A percentile compares a stretch with the other conserved stretches of the same genome.
These are phyloP conservation scores for Tichodroma muraria DNA, from an alignment of 2,113 vertebrate genomes.

Conservation along the genomic window DNA sequence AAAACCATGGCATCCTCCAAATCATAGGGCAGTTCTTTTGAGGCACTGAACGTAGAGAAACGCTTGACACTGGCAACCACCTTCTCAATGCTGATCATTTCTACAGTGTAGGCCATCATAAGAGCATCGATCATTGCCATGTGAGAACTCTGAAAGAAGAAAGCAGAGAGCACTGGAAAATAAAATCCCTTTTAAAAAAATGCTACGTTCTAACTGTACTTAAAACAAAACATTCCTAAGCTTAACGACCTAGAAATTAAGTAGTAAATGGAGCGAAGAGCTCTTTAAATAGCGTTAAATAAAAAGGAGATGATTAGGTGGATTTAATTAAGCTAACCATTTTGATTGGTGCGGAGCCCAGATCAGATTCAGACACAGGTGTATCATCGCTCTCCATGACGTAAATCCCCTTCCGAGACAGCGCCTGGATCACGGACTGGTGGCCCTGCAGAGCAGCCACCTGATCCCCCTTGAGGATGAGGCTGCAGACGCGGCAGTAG, in stretches of 20 bases:
- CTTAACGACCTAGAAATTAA: conserved; percentile 12
- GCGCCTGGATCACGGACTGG: conserved; percentile 86
- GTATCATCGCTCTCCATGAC: conserved; percentile 87
- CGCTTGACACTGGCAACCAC: conserved; percentile 94
- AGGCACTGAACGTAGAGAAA: conserved; percentile 97
- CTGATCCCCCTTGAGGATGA: conserved; percentile 88
- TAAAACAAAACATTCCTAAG: background rate
- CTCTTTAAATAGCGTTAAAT: background rate
- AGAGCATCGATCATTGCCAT: conserved; percentile 97
- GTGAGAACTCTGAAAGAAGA: conserved; percentile 81
- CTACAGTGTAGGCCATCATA: conserved; percentile 98
- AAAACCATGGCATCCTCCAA: conserved; percentile 98
- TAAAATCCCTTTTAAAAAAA: background rate
- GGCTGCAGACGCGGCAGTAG: conserved; percentile 87
- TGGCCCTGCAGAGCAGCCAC: conserved; percentile 81
- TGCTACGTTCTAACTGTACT: background rate
- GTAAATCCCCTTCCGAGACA: conserved; percentile 88
- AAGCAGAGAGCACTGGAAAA: background rate
- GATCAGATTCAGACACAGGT: conserved; percentile 84
- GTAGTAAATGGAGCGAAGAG: too few species aligned
- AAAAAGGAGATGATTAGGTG: background rate
- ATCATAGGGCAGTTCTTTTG: conserved; percentile 96
- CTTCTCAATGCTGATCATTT: conserved; percentile 99
- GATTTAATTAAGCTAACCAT: conserved; percentile 81
- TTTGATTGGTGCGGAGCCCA: conserved; percentile 84